Conservation (phyloP, 2,888 invertebrate species). For the Lordiphosa fenestrarum region DNA sequence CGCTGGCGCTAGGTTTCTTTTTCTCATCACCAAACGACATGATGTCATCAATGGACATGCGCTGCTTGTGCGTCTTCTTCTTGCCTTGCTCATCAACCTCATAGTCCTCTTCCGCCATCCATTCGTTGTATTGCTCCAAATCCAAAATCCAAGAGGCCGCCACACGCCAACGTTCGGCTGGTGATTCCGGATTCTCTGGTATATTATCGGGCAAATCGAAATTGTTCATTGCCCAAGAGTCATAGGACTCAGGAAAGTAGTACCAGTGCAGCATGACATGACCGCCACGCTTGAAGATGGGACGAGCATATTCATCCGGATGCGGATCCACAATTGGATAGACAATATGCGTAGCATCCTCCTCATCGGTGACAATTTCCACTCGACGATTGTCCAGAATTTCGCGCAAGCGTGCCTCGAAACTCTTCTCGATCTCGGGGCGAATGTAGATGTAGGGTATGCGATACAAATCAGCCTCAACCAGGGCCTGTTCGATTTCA, state of each 20-base stretch:
- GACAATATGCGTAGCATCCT: constrained; percentile 95
- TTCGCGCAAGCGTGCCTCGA: constrained; percentile 91
- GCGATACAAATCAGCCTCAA: constrained; percentile 89
- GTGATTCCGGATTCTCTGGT: constrained; percentile 84
- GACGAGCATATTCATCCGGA: constrained; percentile 94
- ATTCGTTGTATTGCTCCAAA: constrained; percentile 97
- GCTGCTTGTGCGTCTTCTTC: constrained; percentile 89
- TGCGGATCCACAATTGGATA: constrained; percentile 91
- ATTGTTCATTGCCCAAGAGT: constrained; percentile 87
- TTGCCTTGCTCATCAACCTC: constrained; percentile 92
- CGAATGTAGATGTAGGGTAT: constrained; percentile 91
- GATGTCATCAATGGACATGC: constrained; percentile 91
- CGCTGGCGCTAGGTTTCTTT: constrained; percentile 76
- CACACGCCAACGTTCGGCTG: constrained; percentile 87
- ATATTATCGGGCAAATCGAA: constrained; percentile 82
- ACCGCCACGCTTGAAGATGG: constrained; percentile 90
- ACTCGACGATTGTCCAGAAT: constrained; percentile 94
- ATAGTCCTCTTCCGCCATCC: constrained; percentile 99
- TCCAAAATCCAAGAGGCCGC: constrained; percentile 95
- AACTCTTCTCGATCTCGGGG: constrained; percentile 91
- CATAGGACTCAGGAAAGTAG: constrained; percentile 96
- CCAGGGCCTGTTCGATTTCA: constrained; percentile 91
- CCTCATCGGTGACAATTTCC: constrained; percentile 84
- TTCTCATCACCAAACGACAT: constrained; percentile 85
- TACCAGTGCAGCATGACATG: constrained; percentile 96